Conservation (phyloP, 2,797 vertebrate genomes). For the Luscinia luscinia region DNA sequence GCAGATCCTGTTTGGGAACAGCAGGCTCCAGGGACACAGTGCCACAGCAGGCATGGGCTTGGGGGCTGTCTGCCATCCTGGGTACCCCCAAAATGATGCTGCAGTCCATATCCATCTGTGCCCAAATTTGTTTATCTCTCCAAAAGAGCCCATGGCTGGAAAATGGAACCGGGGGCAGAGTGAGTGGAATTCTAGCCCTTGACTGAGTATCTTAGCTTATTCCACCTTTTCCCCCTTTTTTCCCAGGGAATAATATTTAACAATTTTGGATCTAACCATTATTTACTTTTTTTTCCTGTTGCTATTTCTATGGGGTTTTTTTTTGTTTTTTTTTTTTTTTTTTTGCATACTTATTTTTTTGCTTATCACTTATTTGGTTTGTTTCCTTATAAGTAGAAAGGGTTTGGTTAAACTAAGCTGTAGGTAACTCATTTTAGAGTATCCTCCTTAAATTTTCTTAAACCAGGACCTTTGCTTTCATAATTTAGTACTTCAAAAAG, state of each 20-base stretch:
- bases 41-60: neutral
- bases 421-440: neutral
- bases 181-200: neutral
- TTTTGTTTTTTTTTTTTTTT: neutral
- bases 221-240: neutral
- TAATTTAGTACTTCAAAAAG: neutral
- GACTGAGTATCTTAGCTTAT: neutral
- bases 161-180: rapidly evolving
- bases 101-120: rapidly evolving
- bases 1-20: neutral
- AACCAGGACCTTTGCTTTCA: neutral
- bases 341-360: neutral
- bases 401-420: neutral
- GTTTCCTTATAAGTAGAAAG: neutral
- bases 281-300: neutral
- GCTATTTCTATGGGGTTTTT: neutral
- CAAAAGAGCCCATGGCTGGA: rapidly evolving
- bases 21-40: neutral
- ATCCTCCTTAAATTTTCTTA: neutral
- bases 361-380: neutral
- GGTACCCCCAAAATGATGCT: neutral
- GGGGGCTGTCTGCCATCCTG: neutral
- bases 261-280: neutral
- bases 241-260: too few relatives aligned
- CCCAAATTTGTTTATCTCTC: neutral